These are phyloP conservation scores for Corydoras sp. DNA, from an alignment of 2,113 vertebrate genomes.

Conservation along the genomic window DNA sequence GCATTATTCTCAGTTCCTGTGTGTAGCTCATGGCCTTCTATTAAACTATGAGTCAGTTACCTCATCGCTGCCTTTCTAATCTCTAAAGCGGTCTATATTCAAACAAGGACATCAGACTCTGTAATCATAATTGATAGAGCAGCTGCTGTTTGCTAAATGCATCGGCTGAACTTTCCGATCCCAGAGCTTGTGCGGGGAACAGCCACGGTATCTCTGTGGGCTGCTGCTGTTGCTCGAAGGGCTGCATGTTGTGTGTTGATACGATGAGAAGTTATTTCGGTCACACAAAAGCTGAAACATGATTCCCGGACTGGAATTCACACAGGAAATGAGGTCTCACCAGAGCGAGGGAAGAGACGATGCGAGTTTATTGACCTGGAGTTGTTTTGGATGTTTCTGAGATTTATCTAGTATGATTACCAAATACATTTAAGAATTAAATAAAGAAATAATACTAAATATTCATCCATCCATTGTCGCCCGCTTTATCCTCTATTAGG, in stretches of 20 bases:
- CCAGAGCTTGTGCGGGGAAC: neutral
- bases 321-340: conserved; percentile 26
- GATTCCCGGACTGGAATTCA: conserved; percentile 21
- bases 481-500: too few relatives aligned
- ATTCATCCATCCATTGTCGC: too few relatives aligned
- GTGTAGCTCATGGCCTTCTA: conserved; percentile 4
- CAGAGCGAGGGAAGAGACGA: neutral
- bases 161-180: neutral
- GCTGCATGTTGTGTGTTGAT: conserved; percentile 20
- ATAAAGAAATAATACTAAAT: too few relatives aligned
- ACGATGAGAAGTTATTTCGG: conserved; percentile 23
- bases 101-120: conserved; percentile 11
- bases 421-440: too few relatives aligned
- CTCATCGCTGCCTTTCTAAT: conserved; percentile 2
- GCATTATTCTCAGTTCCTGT: neutral
- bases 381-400: neutral
- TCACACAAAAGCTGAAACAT: conserved; percentile 13
- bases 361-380: neutral
- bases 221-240: neutral
- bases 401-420: neutral
- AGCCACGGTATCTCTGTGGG: neutral
- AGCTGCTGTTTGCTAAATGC: neutral
- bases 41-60: conserved; percentile 18
- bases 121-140: neutral
- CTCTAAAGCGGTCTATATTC: neutral